Evolutionary conservation across 92 coral and sea anemone genomes (phyloP).

Genomic region (Parazoanthus swiftii): DNA sequence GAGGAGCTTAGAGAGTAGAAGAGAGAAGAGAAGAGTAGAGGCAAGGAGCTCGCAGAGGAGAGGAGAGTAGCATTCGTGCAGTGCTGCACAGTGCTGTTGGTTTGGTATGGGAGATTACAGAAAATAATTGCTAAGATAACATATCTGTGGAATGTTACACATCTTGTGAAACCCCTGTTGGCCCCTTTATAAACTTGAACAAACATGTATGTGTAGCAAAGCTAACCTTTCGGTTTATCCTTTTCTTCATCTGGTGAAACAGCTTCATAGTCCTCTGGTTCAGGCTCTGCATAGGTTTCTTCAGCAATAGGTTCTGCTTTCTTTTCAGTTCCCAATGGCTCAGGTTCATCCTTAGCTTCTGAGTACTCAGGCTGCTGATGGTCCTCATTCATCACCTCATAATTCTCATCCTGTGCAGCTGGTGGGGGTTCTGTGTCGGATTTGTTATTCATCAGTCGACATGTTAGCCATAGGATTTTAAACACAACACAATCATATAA

Average conservation of each 20-base stretch:
- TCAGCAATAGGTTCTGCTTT: neutral
- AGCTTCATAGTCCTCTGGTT: neutral
- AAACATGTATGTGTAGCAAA: no score
- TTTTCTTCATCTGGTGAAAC: neutral
- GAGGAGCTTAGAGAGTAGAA: neutral
- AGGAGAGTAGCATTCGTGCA: no score
- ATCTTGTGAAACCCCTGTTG: no score
- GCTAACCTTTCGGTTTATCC: neutral
- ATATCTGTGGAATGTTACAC: no score
- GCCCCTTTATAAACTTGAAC: no score
- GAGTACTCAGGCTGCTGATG: neutral
- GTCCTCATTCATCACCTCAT: neutral
- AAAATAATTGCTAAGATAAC: no score
- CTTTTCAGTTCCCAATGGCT: neutral
- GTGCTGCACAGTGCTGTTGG: no score
- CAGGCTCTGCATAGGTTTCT: slow-evolving; percentile 17
- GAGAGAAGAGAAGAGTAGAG: neutral
- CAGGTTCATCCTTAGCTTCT: neutral
- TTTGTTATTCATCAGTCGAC: neutral
- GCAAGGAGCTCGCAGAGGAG: neutral
- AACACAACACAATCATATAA: no score
- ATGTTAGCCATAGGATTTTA: no score
- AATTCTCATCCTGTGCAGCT: neutral
- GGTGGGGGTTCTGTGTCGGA: neutral
- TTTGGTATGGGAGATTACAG: no score